Conservation (phyloP, 2,797 vertebrate genomes). For the Apogon talboti region DNA sequence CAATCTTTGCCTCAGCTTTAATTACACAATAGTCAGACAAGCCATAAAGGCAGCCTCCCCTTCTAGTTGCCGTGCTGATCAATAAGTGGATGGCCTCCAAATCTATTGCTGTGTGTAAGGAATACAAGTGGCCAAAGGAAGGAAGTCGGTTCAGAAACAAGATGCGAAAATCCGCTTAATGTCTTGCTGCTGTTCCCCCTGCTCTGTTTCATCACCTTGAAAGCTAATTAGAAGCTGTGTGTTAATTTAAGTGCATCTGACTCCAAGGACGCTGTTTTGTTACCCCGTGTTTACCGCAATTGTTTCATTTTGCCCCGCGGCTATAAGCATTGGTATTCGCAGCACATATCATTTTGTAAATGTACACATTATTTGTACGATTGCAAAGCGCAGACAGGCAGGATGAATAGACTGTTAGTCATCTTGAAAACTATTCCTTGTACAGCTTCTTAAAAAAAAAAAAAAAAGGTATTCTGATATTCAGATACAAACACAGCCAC, state of each 20-base stretch:
- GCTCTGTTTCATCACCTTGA: constrained; percentile 13
- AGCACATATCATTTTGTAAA: constrained; percentile 9
- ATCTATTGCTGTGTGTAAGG: constrained; percentile 41
- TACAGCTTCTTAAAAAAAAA: constrained; percentile 14
- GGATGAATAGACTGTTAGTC: constrained; percentile 17
- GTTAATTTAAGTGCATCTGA: constrained; percentile 13
- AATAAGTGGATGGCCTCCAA: constrained; percentile 68
- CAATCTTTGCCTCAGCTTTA: constrained; percentile 69
- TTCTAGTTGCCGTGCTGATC: constrained; percentile 57
- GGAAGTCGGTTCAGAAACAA: constrained; percentile 5
- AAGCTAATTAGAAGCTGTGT: constrained; percentile 21
- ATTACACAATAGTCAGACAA: constrained; percentile 70
- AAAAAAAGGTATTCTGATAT: constrained; percentile 50
- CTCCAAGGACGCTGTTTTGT: not conserved
- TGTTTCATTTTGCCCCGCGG: not conserved
- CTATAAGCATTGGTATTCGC: constrained; percentile 8
- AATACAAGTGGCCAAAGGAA: constrained; percentile 28
- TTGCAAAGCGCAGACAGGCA: constrained; percentile 23
- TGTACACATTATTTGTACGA: constrained; percentile 15
- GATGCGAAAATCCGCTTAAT: constrained; percentile 14
- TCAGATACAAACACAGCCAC: constrained; percentile 64
- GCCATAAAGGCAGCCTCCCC: constrained; percentile 46
- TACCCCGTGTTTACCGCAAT: not conserved
- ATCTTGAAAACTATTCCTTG: constrained; percentile 12
- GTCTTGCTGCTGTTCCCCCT: not conserved